Conservation (phyloP, 1,140 invertebrate species). For the Epicauta chinensis region DNA sequence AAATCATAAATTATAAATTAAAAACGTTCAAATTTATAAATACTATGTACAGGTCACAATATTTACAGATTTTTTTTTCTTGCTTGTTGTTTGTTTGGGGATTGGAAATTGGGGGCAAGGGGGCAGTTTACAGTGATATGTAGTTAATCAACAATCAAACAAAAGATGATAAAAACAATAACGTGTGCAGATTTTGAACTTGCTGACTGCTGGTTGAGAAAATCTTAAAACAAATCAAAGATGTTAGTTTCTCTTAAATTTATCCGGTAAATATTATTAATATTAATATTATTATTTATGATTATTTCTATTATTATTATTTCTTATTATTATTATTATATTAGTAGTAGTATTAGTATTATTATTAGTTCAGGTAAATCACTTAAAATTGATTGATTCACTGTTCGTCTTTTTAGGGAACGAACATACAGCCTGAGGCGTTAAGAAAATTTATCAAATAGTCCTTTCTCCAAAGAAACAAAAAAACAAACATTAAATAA, state of each 20-base stretch:
- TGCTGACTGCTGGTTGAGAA: conserved; percentile 39
- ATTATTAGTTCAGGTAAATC: conserved; percentile 32
- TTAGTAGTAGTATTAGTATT: too few relatives aligned
- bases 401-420: conserved; percentile 34
- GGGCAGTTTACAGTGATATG: conserved; percentile 39
- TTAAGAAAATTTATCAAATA: conserved; percentile 23
- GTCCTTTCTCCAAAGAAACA: neutral
- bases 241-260: conserved; percentile 32
- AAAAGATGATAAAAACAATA: conserved; percentile 29
- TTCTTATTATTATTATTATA: too few relatives aligned
- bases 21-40: conserved; percentile 12
- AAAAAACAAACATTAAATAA: too few relatives aligned
- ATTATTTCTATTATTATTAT: too few relatives aligned
- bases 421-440: conserved; percentile 35
- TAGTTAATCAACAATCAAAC: conserved; percentile 16
- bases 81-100: neutral
- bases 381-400: conserved; percentile 39
- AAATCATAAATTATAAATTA: too few relatives aligned
- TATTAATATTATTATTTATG: too few relatives aligned
- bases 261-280: conserved; percentile 32
- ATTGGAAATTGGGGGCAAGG: conserved; percentile 14
- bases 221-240: conserved; percentile 27
- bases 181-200: conserved; percentile 40
- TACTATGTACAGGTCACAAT: conserved; percentile 34
- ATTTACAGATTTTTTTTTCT: conserved; percentile 25